These are phyloP conservation scores for Nyleta sp. DNA, from an alignment of 2,888 invertebrate species.

Conservation along the genomic window DNA sequence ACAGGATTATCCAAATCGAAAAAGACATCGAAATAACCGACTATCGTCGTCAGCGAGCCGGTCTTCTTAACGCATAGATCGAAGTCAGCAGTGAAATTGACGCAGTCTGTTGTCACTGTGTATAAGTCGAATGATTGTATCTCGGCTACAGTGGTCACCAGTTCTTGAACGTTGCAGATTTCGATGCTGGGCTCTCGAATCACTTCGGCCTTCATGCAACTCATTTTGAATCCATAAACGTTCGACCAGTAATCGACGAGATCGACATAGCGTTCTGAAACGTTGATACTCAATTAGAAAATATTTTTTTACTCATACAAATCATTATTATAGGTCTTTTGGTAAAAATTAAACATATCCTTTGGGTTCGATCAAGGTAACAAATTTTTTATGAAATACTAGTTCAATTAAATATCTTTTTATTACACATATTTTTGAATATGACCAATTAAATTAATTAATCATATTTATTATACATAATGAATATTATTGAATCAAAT, in stretches of 20 bases:
- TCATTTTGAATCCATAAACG: slow-evolving; percentile 97
- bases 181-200: slow-evolving; percentile 90
- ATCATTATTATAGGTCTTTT: too few relatives aligned
- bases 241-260: slow-evolving; percentile 94
- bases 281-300: too few relatives aligned
- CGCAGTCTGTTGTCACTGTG: slow-evolving; percentile 88
- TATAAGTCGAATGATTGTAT: slow-evolving; percentile 87
- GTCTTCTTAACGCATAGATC: slow-evolving; percentile 86
- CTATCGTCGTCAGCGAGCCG: slow-evolving; percentile 90
- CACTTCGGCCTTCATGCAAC: slow-evolving; percentile 93
- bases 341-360: too few relatives aligned
- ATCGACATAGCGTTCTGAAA: slow-evolving; percentile 87
- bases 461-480: too few relatives aligned
- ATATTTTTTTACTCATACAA: too few relatives aligned
- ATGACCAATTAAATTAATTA: too few relatives aligned
- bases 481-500: too few relatives aligned
- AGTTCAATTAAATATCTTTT: too few relatives aligned
- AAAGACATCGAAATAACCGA: slow-evolving; percentile 96
- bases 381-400: too few relatives aligned
- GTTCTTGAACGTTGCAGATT: slow-evolving; percentile 81
- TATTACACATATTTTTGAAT: too few relatives aligned
- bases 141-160: slow-evolving; percentile 77
- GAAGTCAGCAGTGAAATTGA: slow-evolving; percentile 89
- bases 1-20: slow-evolving; percentile 89
- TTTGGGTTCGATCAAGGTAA: too few relatives aligned